A percentile compares a stretch with the other conserved stretches of the same genome.
These are phyloP conservation scores for Drosophila ficusphila DNA, from an alignment of 1,140 invertebrate genomes.

Conservation along the genomic window DNA sequence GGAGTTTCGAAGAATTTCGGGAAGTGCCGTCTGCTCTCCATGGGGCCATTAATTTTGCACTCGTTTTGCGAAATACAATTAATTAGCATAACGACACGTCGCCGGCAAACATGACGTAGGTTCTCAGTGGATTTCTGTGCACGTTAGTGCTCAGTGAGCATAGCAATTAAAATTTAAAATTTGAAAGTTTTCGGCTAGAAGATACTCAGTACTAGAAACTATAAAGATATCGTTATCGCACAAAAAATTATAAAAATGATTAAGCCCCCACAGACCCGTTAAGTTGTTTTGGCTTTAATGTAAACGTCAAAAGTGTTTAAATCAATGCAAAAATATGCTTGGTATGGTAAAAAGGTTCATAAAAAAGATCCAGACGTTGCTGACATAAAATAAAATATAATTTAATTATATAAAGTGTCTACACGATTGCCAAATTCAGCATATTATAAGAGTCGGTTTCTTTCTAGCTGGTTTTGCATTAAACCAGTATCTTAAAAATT, in stretches of 20 bases:
- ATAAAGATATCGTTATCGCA: no score
- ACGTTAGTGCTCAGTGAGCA: slow-evolving; percentile 23
- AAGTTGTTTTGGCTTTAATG: no score
- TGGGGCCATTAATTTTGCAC: slow-evolving; percentile 19
- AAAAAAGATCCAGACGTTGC: no score
- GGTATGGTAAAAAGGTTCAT: no score
- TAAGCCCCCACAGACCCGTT: no score
- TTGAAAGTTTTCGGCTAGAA: neutral
- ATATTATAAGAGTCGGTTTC: no score
- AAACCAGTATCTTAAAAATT: no score
- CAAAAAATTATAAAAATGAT: no score
- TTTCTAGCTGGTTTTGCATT: no score
- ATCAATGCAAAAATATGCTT: no score
- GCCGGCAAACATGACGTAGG: slow-evolving; percentile 65
- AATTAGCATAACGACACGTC: slow-evolving; percentile 72
- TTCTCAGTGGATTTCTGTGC: slow-evolving; percentile 11
- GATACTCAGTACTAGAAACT: slow-evolving; percentile 11
- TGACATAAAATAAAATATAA: neutral
- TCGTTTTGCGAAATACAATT: slow-evolving; percentile 19
- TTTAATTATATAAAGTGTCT: neutral
- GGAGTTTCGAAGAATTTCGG: slow-evolving; percentile 28
- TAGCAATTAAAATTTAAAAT: slow-evolving; percentile 32
- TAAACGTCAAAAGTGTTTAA: no score
- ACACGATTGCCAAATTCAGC: no score
- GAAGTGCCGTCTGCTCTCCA: slow-evolving; percentile 7